These are phyloP conservation scores for Drosophila watanabei DNA, from an alignment of 1,140 invertebrate species.

Conservation along the genomic window DNA sequence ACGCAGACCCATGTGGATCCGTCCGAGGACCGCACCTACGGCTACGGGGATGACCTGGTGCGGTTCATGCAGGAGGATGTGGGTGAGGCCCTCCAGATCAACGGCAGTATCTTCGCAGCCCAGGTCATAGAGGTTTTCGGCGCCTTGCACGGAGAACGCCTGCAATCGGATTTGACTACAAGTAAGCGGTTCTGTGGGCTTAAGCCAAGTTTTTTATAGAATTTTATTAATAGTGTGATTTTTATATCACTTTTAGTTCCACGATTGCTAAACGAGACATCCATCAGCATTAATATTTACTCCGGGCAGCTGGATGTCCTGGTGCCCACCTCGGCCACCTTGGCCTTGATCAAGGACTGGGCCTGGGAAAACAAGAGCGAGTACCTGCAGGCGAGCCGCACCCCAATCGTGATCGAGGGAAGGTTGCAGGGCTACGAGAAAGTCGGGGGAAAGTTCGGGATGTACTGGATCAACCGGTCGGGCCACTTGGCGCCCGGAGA, in stretches of 20 bases:
- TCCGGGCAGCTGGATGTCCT: conserved; percentile 89
- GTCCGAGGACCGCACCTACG: conserved; percentile 55
- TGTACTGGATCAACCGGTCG: conserved; percentile 90
- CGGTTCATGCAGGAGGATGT: conserved; percentile 91
- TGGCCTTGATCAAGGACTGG: conserved; percentile 90
- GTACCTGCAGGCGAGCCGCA: conserved; percentile 87
- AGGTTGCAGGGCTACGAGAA: conserved; percentile 90
- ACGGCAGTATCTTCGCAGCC: conserved; percentile 67
- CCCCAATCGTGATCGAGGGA: conserved; percentile 87
- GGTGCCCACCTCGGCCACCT: conserved; percentile 88
- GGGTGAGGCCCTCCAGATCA: conserved; percentile 88
- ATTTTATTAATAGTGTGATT: neutral
- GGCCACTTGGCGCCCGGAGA: conserved; percentile 87
- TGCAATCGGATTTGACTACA: conserved; percentile 92
- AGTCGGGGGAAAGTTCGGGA: conserved; percentile 88
- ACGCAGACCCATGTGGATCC: conserved; percentile 53
- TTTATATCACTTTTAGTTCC: conserved; percentile 88
- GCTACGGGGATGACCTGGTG: conserved; percentile 82
- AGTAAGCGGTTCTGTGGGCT: conserved; percentile 84
- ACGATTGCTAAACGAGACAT: conserved; percentile 89
- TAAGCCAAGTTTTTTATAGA: neutral
- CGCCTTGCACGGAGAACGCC: conserved; percentile 90
- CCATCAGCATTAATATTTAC: conserved; percentile 71
- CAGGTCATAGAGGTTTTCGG: conserved; percentile 91
- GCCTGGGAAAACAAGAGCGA: conserved; percentile 87